Evolutionary conservation across 1,140 invertebrate species (phyloP).

Genomic region (Listronotus oregonensis): DNA sequence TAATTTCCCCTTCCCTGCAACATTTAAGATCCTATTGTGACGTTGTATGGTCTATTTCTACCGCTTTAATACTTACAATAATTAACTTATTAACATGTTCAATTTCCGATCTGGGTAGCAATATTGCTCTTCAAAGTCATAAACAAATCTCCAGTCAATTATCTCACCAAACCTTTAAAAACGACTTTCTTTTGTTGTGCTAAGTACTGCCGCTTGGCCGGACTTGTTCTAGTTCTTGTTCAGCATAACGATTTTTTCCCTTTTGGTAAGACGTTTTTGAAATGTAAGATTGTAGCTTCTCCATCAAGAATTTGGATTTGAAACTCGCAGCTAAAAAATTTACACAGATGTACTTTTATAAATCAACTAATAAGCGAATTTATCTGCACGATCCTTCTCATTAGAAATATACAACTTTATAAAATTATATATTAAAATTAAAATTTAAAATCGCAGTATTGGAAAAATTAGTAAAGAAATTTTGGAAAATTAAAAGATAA

Average conservation of each 20-base stretch:
- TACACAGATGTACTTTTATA: too few relatives aligned
- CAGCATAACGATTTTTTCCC: constrained; percentile 39
- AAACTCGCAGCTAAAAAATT: constrained; percentile 45
- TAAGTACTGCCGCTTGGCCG: constrained; percentile 45
- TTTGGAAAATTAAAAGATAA: too few relatives aligned
- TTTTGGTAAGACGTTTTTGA: constrained; percentile 45
- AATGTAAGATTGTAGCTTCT: constrained; percentile 53
- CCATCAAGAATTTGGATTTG: constrained; percentile 53
- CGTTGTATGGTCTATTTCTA: background rate
- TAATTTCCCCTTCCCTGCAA: too few relatives aligned
- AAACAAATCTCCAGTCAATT: constrained; percentile 56
- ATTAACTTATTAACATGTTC: constrained; percentile 66
- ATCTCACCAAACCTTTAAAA: constrained; percentile 70
- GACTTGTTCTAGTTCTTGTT: constrained; percentile 41
- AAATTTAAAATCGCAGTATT: too few relatives aligned
- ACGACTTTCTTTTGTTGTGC: constrained; percentile 60
- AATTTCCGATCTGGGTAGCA: constrained; percentile 63
- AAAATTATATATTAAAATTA: too few relatives aligned
- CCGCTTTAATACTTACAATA: constrained; percentile 45
- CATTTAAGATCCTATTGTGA: too few relatives aligned
- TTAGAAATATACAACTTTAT: too few relatives aligned
- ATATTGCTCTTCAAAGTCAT: constrained; percentile 63
- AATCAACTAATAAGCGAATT: too few relatives aligned
- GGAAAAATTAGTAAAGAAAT: too few relatives aligned
- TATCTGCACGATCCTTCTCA: too few relatives aligned